A percentile compares a stretch with the other conserved stretches of the same genome.
Conservation (phyloP, 2,797 vertebrate genomes). For the Psittacula echo region DNA sequence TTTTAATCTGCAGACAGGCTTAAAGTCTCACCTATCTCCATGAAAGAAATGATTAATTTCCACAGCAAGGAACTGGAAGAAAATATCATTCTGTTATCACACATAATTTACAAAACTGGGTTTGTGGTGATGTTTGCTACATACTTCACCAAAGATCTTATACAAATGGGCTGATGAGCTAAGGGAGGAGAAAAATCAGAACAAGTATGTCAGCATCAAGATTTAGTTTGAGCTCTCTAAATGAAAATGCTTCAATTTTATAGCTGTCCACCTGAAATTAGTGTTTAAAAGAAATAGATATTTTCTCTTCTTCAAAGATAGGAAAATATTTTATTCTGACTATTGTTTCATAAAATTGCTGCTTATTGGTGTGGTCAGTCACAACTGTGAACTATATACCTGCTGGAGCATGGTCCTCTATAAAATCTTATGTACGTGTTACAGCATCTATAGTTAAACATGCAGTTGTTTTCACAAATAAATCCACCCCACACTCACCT, state of each 20-base stretch:
- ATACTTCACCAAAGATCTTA: background rate
- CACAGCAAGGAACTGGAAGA: background rate
- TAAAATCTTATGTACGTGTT: background rate
- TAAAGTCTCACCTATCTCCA: slow-evolving; percentile 46
- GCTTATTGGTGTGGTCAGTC: background rate
- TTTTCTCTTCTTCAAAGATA: background rate
- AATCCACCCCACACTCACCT: accelerated
- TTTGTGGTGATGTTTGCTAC: slow-evolving; percentile 33
- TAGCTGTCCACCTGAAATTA: background rate
- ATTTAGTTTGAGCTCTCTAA: background rate
- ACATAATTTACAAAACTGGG: slow-evolving; percentile 25
- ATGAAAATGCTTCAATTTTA: background rate
- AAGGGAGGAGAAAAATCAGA: background rate
- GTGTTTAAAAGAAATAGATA: background rate
- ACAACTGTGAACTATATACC: background rate
- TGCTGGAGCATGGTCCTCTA: background rate
- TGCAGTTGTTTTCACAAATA: background rate
- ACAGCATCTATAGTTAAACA: background rate
- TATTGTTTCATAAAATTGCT: background rate
- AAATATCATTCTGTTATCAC: background rate
- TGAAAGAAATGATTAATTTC: slow-evolving; percentile 27
- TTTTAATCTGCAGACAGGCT: slow-evolving; percentile 40
- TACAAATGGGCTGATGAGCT: background rate
- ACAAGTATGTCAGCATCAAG: background rate
- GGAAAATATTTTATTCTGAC: background rate